These are phyloP conservation scores for Pangasianodon gigas DNA, from an alignment of 2,113 vertebrate genomes.

Conservation along the genomic window DNA sequence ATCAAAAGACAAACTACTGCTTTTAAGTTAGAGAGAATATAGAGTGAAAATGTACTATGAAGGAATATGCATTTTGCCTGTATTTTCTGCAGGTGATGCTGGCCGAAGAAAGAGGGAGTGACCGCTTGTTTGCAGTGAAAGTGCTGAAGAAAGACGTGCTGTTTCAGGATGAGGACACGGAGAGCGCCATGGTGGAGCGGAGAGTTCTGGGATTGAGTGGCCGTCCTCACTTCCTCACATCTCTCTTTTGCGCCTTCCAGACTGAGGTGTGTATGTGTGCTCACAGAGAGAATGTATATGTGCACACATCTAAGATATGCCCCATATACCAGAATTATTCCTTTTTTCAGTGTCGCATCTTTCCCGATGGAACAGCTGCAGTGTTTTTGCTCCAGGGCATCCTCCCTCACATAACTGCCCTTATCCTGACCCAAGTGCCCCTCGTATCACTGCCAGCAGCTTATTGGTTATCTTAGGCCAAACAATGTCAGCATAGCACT, in stretches of 20 bases:
- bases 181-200: constrained; percentile 90
- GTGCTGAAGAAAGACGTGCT: constrained; percentile 92
- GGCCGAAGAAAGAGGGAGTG: constrained; percentile 82
- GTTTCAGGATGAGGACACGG: constrained; percentile 90
- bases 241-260: constrained; percentile 88
- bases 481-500: background rate
- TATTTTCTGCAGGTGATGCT: constrained; percentile 80
- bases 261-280: constrained; percentile 75
- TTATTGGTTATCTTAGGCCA: background rate
- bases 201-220: constrained; percentile 82
- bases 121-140: constrained; percentile 86
- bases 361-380: constrained; percentile 11
- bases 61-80: background rate
- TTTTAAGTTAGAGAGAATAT: background rate
- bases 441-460: background rate
- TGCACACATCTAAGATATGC: background rate
- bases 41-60: background rate
- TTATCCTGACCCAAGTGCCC: background rate
- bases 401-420: background rate
- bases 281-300: background rate
- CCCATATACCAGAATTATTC: background rate
- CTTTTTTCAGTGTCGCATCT: background rate
- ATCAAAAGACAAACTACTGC: background rate
- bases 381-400: constrained; percentile 16
- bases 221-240: constrained; percentile 86